Conservation (phyloP, 92 coral and sea anemone species). For the Blastomussa wellsi region DNA sequence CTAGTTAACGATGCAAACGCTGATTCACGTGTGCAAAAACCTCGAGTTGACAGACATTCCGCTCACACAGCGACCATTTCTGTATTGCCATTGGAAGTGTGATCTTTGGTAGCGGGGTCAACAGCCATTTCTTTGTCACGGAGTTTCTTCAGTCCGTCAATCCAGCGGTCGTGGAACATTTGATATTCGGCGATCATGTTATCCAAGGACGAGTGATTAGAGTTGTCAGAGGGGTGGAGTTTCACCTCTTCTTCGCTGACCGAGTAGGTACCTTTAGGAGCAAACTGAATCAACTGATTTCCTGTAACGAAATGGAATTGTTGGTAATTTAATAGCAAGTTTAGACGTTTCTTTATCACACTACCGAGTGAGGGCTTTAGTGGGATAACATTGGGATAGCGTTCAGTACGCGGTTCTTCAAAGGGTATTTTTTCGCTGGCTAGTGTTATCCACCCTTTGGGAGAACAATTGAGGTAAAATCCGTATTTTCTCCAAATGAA, state of each 20-base stretch:
- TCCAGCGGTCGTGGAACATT: slow-evolving; percentile 85
- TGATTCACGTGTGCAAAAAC: not conserved
- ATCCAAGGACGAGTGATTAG: slow-evolving; percentile 61
- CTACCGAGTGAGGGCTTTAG: too few relatives aligned
- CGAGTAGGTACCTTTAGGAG: slow-evolving; percentile 57
- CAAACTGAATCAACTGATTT: slow-evolving; percentile 65
- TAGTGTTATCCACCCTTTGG: too few relatives aligned
- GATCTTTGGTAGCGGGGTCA: not conserved
- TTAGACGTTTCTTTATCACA: too few relatives aligned
- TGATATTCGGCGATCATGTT: slow-evolving; percentile 80
- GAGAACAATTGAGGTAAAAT: too few relatives aligned
- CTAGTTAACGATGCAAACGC: not conserved
- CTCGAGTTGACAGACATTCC: not conserved
- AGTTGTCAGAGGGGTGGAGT: slow-evolving; percentile 66
- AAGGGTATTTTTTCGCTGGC: too few relatives aligned
- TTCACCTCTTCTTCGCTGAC: slow-evolving; percentile 70
- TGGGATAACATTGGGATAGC: too few relatives aligned
- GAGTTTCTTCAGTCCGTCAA: slow-evolving; percentile 70
- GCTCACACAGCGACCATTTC: slow-evolving; percentile 33
- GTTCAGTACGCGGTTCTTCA: too few relatives aligned
- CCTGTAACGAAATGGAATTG: slow-evolving; percentile 32
- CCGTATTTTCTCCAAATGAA: too few relatives aligned
- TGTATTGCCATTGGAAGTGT: slow-evolving; percentile 25
- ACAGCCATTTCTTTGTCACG: slow-evolving; percentile 50
- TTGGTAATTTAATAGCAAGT: too few relatives aligned